phyloP scores from a whole-genome alignment of 1,140 invertebrate genomes.

The Neomicropteryx cornuta region DNA sequence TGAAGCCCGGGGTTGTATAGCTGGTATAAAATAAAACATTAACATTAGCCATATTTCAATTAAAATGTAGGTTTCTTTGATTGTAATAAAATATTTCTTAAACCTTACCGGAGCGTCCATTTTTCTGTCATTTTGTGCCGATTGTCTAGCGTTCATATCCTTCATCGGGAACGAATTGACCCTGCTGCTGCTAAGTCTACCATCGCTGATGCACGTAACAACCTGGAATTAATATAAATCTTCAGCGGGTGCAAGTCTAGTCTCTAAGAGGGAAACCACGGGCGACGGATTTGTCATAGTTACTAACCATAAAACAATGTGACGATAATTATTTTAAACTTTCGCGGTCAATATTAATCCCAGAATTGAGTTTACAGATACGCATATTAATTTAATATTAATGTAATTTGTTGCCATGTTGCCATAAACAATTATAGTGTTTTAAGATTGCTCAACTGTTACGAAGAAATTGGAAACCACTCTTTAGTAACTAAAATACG shows the following conservation, averaged over 20 bases:
- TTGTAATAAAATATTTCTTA: too few species aligned
- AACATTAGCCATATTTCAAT: too few species aligned
- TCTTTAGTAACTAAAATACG: too few species aligned
- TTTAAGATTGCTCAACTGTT: too few species aligned
- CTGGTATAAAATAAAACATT: too few species aligned
- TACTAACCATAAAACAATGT: not conserved
- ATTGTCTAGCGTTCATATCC: conserved; percentile 54
- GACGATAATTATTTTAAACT: not conserved
- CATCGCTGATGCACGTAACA: conserved; percentile 58
- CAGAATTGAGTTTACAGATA: too few species aligned
- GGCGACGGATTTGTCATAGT: not conserved
- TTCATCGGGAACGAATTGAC: conserved; percentile 77
- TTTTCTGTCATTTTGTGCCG: conserved; percentile 50
- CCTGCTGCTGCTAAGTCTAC: conserved; percentile 51
- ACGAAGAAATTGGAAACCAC: too few species aligned
- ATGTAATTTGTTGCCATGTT: too few species aligned
- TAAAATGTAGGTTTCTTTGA: too few species aligned
- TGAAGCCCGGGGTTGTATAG: too few species aligned
- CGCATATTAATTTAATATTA: too few species aligned
- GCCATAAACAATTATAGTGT: too few species aligned
- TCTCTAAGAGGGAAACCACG: not conserved
- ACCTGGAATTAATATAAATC: conserved; percentile 51
- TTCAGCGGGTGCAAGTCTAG: conserved; percentile 18
- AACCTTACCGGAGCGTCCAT: conserved; percentile 62
- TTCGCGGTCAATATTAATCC: conserved; percentile 1